phyloP scores from a whole-genome alignment of 2,888 invertebrate species.

The Incurvaria masculella region DNA sequence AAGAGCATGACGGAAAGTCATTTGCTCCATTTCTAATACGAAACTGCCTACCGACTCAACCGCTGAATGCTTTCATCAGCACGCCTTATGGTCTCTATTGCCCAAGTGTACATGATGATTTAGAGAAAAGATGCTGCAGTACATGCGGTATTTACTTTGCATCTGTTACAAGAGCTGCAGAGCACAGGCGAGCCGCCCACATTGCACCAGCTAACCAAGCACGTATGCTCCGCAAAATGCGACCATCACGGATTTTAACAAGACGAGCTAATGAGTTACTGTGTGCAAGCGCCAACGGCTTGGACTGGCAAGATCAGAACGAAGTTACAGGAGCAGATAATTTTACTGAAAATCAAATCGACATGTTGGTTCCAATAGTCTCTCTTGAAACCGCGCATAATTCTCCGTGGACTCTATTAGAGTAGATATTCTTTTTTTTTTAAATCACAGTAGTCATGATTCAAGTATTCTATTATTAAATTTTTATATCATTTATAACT shows the following conservation, averaged over 20 bases:
- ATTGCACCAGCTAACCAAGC: slow-evolving; percentile 18
- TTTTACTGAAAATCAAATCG: too few relatives aligned
- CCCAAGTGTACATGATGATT: slow-evolving; percentile 18
- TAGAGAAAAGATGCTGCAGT: slow-evolving; percentile 19
- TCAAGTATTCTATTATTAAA: too few relatives aligned
- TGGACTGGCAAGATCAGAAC: too few relatives aligned
- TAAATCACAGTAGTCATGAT: too few relatives aligned
- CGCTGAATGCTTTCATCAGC: slow-evolving; percentile 14
- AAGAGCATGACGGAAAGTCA: slow-evolving; percentile 18
- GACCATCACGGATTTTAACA: slow-evolving; percentile 9
- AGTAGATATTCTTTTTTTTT: too few relatives aligned
- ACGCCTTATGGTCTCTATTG: slow-evolving; percentile 18
- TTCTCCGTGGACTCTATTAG: too few relatives aligned
- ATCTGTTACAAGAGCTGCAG: slow-evolving; percentile 18
- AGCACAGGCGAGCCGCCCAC: slow-evolving; percentile 17
- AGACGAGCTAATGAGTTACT: slow-evolving; percentile 10
- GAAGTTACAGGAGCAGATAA: too few relatives aligned
- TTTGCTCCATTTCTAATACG: too few relatives aligned
- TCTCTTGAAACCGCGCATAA: too few relatives aligned
- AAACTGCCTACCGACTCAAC: slow-evolving; percentile 16
- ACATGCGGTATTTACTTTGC: slow-evolving; percentile 17
- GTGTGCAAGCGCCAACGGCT: too few relatives aligned
- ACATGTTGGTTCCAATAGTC: too few relatives aligned
- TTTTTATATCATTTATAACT: too few relatives aligned
- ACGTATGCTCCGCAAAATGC: slow-evolving; percentile 13